Evolutionary conservation across 2,888 invertebrate species (phyloP).

Genomic region (Smittia sp.): DNA sequence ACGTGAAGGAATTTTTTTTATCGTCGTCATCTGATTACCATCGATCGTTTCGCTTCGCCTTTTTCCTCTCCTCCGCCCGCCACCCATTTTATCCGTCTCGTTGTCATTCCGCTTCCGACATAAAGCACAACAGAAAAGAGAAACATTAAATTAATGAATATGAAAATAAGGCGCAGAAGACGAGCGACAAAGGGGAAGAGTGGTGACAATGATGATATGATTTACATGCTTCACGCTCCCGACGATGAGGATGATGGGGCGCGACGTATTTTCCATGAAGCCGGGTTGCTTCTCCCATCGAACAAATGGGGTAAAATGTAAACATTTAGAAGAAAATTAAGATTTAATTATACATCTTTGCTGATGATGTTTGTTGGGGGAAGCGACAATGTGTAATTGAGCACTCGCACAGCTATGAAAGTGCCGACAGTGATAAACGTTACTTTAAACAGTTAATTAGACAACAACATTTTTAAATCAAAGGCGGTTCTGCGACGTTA

Average conservation of each 20-base stretch:
- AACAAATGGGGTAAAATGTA: constrained; percentile 7
- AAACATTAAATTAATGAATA: constrained; percentile 30
- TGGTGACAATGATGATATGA: constrained; percentile 25
- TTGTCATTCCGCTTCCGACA: neutral
- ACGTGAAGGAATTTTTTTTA: too few species aligned
- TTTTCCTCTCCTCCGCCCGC: neutral
- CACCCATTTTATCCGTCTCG: neutral
- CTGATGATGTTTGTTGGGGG: too few species aligned
- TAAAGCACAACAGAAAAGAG: neutral
- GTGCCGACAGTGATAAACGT: too few species aligned
- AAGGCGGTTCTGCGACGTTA: too few species aligned
- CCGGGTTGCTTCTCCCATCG: too few species aligned
- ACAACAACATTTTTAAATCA: too few species aligned
- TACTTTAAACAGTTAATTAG: neutral
- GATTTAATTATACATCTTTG: constrained; percentile 18
- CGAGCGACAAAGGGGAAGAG: neutral
- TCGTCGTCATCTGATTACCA: too few species aligned
- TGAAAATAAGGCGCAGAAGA: constrained; percentile 23
- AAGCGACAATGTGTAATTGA: too few species aligned
- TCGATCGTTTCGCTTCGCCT: neutral
- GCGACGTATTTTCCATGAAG: too few species aligned
- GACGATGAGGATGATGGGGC: constrained; percentile 6
- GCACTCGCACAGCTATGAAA: too few species aligned
- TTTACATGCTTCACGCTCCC: constrained; percentile 16
- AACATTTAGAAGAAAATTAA: constrained; percentile 29